Evolutionary conservation across 2,888 invertebrate genomes (phyloP), one percentile per base, ranked within the genome.

Genomic region (Acronicta leporina): DNA sequence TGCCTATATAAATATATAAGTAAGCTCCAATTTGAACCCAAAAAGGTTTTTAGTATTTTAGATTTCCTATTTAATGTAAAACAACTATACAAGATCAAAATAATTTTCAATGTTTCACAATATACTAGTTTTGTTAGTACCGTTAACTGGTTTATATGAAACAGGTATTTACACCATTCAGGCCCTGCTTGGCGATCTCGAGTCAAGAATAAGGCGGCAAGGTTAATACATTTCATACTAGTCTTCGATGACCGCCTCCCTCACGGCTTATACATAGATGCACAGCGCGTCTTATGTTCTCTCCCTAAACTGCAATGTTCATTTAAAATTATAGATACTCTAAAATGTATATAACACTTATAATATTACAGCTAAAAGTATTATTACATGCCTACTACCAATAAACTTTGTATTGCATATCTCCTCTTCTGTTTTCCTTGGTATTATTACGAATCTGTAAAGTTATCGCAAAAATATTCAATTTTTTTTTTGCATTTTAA

Each of bases 131-230:
- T 50, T 84, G 87, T 89, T 91, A 91, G 90, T 91, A 77, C 89
- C 85, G 88, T 91, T 91, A 90, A 92, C 88, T 86, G 89, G 81
- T 92, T 92, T 90, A 88, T 92, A 85, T 92, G 92, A 91, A 91
- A 92, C 92, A 92, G 93, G 92, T 92, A 86, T 92, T 93, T 92
- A 89, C 92, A 91, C 87, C 88, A 92, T 92, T 91, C 93, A 94
- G 93, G 92, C 81, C 89, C 92, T 91, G 92, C 86, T 92, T 89
- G 91, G 92, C 86, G 93, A 91, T 90, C 92, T 94, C 93, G 91
- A 92, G 91, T 92, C 93, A 88, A 89, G 91, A 93, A 88, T 93
- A 89, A 92, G 85, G 77, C 83, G 84, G 75, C 86, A 90, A 93
- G 93, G 94, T 94, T 90, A 91, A 83, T 91, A 76, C 63, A 63